Base-by-base conservation (phyloP, 1,140 invertebrate species). In the Parapsyche elsis region DNA sequence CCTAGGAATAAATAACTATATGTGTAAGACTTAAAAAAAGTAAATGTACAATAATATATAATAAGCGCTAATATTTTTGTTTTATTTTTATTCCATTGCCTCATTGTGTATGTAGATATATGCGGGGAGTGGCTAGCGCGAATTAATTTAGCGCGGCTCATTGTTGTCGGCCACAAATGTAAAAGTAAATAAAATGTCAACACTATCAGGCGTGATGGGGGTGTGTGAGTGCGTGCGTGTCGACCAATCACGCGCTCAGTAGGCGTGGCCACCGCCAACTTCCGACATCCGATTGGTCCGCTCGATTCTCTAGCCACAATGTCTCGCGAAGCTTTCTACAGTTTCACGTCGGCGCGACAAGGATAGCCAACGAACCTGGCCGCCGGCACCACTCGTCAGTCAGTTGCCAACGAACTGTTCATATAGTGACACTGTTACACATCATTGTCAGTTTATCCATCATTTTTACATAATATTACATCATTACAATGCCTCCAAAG, bases 321-420 rank as follows among this genome's bases (percentile, higher is more conserved):
- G 75, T 82, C 81, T 78, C 79, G 49, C 46, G 23, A 49, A 21
- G 67, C 76, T 79, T n/a, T 78, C 14, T 78, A 82, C 79, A 78
- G 81, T 82, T 80, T 80, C 81, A 80, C 81, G 78, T 78, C 70
- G 12, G 81, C 45, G 44, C 19, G 81, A 82, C 67, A 16, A 76
- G 70, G 79, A 82, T 70, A 79, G 24, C 64, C 30, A 24, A 64
- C 46, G 19, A 30, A 23, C 64, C 9, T 19, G 23, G 24, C 45
- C 9, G 19, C 21, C 21, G n/a, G 16, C 44, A 24, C 21, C 19
- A 16, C 49, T 14, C 74, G 49, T 44, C 61, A 24, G 57, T 77
- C 59, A 45, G 57, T 64, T 61, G n/a, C 10, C n/a, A 30, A 45
- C 76, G 76, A 0, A 19, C 57, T 74, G 14, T 16, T 21, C 26